Conservation (phyloP, 2,797 vertebrate genomes). For the Semotilus atromaculatus region DNA sequence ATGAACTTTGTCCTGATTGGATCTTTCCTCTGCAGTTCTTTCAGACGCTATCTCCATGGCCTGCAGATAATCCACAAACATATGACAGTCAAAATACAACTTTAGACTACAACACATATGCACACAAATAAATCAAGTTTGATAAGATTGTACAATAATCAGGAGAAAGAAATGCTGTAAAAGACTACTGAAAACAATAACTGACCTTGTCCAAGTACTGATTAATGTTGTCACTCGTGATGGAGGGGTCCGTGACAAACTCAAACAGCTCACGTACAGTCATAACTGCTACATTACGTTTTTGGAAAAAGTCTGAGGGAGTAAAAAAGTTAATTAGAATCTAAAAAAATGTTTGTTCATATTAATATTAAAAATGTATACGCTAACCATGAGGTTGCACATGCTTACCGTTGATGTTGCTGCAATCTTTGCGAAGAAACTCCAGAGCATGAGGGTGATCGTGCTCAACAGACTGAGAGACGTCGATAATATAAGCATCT, state of each 20-base stretch:
- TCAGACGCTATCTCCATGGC: conserved; percentile 88
- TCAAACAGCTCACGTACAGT: conserved; percentile 94
- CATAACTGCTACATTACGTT: conserved; percentile 88
- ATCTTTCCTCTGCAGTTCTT: conserved; percentile 87
- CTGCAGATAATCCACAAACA: conserved; percentile 70
- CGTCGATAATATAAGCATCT: conserved; percentile 88
- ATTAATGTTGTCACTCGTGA: conserved; percentile 87
- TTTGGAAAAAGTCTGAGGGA: conserved; percentile 88
- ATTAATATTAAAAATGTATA: neutral
- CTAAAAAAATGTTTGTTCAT: neutral
- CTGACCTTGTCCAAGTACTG: conserved; percentile 89
- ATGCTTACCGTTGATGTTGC: conserved; percentile 86
- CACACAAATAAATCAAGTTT: neutral
- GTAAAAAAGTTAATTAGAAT: conserved; percentile 3
- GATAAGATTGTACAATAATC: neutral
- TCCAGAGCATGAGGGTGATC: conserved; percentile 94
- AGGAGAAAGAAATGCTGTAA: neutral
- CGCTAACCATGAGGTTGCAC: neutral
- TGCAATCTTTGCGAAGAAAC: conserved; percentile 94
- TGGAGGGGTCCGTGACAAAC: conserved; percentile 91
- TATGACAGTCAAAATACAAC: neutral
- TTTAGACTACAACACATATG: neutral
- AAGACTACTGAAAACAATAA: neutral
- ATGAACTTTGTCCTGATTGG: conserved; percentile 90
- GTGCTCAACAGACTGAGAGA: conserved; percentile 95